Evolutionary conservation across 37 sponge, comb jelly and placozoan species (phyloP).

Genomic region (Lycopodina hypogea): DNA sequence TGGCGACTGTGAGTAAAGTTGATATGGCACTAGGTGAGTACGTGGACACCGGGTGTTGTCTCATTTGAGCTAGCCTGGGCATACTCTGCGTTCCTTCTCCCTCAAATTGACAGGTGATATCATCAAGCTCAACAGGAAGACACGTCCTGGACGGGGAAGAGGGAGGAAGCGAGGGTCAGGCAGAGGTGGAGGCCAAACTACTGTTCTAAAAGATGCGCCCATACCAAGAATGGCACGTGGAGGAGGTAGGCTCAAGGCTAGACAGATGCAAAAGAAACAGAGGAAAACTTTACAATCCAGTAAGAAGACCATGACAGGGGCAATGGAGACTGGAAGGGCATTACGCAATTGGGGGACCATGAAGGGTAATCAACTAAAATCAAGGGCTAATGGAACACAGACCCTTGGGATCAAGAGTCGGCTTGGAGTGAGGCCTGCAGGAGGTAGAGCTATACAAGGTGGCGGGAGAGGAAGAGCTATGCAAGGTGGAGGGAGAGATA

Average conservation of each 20-base stretch:
- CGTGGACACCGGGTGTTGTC: not conserved
- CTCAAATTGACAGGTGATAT: constrained; percentile 31
- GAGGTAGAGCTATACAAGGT: not conserved
- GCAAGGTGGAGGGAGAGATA: constrained; percentile 2
- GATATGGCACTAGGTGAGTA: constrained; percentile 11
- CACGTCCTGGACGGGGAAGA: not conserved
- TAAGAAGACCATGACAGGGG: too few species aligned
- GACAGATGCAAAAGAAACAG: constrained; percentile 19
- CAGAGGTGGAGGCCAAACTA: too few species aligned
- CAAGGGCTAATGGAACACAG: too few species aligned
- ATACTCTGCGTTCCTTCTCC: not conserved
- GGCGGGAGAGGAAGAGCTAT: constrained; percentile 6
- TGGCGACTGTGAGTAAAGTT: constrained; percentile 11
- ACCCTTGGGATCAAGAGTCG: not conserved
- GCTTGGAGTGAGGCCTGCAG: not conserved
- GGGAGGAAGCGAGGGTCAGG: not conserved
- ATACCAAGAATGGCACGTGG: constrained; percentile 19
- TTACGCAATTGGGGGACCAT: too few species aligned
- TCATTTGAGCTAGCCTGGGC: not conserved
- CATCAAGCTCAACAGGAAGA: constrained; percentile 21
- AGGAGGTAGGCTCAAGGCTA: constrained; percentile 5
- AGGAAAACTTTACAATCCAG: not conserved
- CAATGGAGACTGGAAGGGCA: too few species aligned
- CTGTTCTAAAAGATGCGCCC: too few species aligned
- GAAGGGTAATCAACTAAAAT: too few species aligned